A percentile compares a stretch with the other conserved stretches of the same genome.
phyloP scores from a whole-genome alignment of 2,888 invertebrate genomes.

The Temnothorax ravouxi region DNA sequence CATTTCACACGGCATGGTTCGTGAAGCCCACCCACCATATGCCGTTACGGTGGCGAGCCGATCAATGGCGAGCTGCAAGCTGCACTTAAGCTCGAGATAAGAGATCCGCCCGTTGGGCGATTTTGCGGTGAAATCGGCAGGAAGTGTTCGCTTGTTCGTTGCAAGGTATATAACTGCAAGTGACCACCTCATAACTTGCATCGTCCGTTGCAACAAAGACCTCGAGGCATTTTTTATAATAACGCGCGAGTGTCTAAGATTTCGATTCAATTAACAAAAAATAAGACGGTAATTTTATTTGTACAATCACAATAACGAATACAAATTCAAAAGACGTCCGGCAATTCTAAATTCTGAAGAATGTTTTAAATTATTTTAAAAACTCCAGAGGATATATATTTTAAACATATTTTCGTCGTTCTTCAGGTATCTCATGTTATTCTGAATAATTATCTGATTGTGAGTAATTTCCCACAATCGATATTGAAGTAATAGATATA shows the following conservation, averaged over 20 bases:
- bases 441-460: neutral
- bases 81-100: conserved; percentile 62
- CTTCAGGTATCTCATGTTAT: neutral
- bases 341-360: neutral
- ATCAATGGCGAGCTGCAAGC: conserved; percentile 43
- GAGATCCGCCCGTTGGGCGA: conserved; percentile 61
- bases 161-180: conserved; percentile 33
- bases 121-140: conserved; percentile 72
- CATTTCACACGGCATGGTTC: conserved; percentile 63
- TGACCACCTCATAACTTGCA: conserved; percentile 36
- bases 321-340: neutral
- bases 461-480: neutral
- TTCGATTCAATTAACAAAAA: neutral
- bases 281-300: neutral
- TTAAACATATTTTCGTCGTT: neutral
- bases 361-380: neutral
- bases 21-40: conserved; percentile 62
- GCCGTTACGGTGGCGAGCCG: conserved; percentile 63
- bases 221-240: conserved; percentile 22
- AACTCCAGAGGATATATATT: too few relatives aligned
- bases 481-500: neutral
- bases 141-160: conserved; percentile 31
- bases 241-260: conserved; percentile 5
- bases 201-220: conserved; percentile 1
- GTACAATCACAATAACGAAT: neutral